Percentiles rank a stretch among this genome's conserved stretches.
Evolutionary conservation across 2,888 invertebrate species (phyloP).

Genomic region (Drosophila nigricruria): DNA sequence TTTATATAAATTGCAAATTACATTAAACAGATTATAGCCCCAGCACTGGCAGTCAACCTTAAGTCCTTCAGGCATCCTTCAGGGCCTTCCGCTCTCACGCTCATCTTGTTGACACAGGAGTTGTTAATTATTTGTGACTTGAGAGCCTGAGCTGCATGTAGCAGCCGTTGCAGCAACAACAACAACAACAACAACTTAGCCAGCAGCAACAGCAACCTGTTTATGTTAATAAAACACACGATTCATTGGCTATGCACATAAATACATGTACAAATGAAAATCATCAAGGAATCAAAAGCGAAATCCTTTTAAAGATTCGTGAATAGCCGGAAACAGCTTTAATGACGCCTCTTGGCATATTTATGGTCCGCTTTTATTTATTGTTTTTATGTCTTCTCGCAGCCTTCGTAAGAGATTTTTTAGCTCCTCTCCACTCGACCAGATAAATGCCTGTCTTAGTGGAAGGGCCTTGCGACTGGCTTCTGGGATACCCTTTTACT

Average conservation of each 20-base stretch:
- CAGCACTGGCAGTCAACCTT: slow-evolving; percentile 14
- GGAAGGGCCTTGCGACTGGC: slow-evolving; percentile 48
- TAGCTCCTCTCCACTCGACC: slow-evolving; percentile 29
- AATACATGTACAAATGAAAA: slow-evolving; percentile 66
- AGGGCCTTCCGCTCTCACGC: slow-evolving; percentile 19
- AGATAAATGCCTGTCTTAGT: slow-evolving; percentile 70
- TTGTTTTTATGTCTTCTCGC: slow-evolving; percentile 49
- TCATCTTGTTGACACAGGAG: slow-evolving; percentile 60
- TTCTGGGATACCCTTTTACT: slow-evolving; percentile 57
- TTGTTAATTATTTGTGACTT: slow-evolving; percentile 79
- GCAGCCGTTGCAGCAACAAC: slow-evolving; percentile 28
- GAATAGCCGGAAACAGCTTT: slow-evolving; percentile 46
- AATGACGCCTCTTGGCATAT: slow-evolving; percentile 72
- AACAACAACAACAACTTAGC: slow-evolving; percentile 4
- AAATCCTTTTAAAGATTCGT: slow-evolving; percentile 35
- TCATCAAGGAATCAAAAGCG: slow-evolving; percentile 31
- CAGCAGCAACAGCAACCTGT: slow-evolving; percentile 33
- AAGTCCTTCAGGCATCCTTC: slow-evolving; percentile 23
- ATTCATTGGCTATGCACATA: slow-evolving; percentile 74
- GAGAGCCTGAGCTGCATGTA: slow-evolving; percentile 65
- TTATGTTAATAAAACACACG: slow-evolving; percentile 74
- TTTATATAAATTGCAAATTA: slow-evolving; percentile 80
- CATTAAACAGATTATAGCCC: slow-evolving; percentile 75
- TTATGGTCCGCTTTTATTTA: slow-evolving; percentile 67
- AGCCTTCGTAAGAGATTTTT: slow-evolving; percentile 44